phyloP scores from a whole-genome alignment of 2,888 invertebrate genomes.

The Euplagia quadripunctaria region DNA sequence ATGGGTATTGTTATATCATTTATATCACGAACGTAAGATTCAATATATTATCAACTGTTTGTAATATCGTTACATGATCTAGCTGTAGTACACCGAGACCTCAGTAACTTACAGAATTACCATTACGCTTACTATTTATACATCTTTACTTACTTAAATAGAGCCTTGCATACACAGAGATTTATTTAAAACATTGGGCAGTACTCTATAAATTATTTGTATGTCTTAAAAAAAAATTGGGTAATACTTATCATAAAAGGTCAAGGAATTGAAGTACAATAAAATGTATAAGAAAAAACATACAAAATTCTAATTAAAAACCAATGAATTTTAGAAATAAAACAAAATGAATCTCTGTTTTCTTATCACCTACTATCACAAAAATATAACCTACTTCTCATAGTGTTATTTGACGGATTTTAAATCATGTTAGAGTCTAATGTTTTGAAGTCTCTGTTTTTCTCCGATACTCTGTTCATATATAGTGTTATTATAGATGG shows the following conservation, averaged over 20 bases:
- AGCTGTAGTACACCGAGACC: neutral
- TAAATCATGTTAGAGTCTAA: neutral
- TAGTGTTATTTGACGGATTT: neutral
- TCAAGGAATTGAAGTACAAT: too few species aligned
- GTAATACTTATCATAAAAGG: too few species aligned
- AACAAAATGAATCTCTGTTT: neutral
- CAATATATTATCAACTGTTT: too few species aligned
- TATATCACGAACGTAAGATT: neutral
- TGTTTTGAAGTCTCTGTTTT: slow-evolving; percentile 35
- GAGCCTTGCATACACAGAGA: too few species aligned
- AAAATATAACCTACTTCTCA: neutral
- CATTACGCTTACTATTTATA: too few species aligned
- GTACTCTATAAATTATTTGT: too few species aligned
- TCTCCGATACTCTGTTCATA: slow-evolving; percentile 52
- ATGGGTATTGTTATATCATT: neutral
- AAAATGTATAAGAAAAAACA: neutral
- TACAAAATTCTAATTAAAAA: neutral
- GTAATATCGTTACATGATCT: neutral
- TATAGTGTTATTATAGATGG: slow-evolving; percentile 77
- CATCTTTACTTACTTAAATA: too few species aligned
- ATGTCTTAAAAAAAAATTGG: too few species aligned
- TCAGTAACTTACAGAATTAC: neutral
- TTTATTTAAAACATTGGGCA: too few species aligned
- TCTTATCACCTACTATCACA: neutral
- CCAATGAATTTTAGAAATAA: neutral